Evolutionary conservation across 1,140 invertebrate species (phyloP).

Genomic region (Drosophila subpulchrella): DNA sequence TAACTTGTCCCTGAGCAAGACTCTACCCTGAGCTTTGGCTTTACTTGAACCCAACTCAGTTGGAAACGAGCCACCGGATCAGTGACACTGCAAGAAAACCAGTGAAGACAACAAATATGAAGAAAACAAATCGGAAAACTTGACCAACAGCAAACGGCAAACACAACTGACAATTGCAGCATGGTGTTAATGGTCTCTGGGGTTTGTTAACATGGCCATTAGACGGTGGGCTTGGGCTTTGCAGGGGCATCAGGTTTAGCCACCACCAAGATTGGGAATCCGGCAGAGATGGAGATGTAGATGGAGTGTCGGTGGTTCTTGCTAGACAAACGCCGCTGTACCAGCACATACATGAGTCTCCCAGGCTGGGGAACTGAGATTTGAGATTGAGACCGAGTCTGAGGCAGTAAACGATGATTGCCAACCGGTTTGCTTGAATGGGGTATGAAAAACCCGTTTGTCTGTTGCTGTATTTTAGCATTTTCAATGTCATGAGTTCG

Average conservation of each 20-base stretch:
- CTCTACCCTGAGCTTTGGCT: slow-evolving; percentile 39
- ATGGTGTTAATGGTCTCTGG: slow-evolving; percentile 51
- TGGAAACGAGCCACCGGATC: slow-evolving; percentile 41
- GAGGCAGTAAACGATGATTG: slow-evolving; percentile 42
- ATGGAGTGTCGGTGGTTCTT: slow-evolving; percentile 49
- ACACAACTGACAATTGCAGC: slow-evolving; percentile 38
- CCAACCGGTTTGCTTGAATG: slow-evolving; percentile 53
- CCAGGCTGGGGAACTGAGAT: slow-evolving; percentile 30
- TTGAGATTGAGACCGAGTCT: slow-evolving; percentile 1
- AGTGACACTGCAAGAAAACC: slow-evolving; percentile 54
- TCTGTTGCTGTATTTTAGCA: slow-evolving; percentile 62
- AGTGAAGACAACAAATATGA: slow-evolving; percentile 2
- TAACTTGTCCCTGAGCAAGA: slow-evolving; percentile 34
- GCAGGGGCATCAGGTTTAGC: slow-evolving; percentile 40
- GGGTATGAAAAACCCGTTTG: slow-evolving; percentile 61
- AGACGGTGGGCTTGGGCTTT: slow-evolving; percentile 26
- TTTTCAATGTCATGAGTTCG: slow-evolving; percentile 75
- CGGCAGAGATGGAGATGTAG: neutral
- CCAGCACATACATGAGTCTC: slow-evolving; percentile 13
- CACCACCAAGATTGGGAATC: slow-evolving; percentile 7
- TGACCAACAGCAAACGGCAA: slow-evolving; percentile 29
- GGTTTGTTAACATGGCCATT: slow-evolving; percentile 68
- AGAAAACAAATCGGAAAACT: slow-evolving; percentile 39
- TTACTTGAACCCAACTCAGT: slow-evolving; percentile 33
- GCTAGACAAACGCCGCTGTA: slow-evolving; percentile 48